Base-by-base conservation (phyloP, 2,888 invertebrate species). In the Melinaea marsaeus region DNA sequence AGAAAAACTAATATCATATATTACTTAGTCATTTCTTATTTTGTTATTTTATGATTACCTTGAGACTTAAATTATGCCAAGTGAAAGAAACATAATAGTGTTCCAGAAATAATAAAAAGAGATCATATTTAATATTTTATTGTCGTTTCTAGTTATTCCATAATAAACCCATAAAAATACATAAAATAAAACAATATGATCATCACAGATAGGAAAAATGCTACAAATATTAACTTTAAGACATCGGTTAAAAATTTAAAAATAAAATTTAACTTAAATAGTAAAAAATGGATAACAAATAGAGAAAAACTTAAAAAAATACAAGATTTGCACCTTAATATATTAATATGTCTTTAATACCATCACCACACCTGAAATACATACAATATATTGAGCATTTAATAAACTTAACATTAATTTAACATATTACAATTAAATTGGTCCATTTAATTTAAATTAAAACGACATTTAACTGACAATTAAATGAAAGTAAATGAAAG, bases 131-230 rank as follows among this genome's bases (percentile, higher is more conserved):
- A 32, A 51, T 57, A 33, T 57, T 57, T 60, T 54, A 42, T 63
- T 45, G 42, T 63, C 22, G 37, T 56, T 33, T 13, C 22, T 9
- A 42, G 42, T 9, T 11, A 42, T 42, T 60, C 54, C 57, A 57
- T 51, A 45, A 57, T 60, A 51, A 42, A 34, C 60, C 61, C 61
- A 57, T n/a, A 54, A 51, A 51, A 51, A 48, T 32, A 22, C 32
- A 51, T 32, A 32, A 51, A n/a, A 51, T 32, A 32, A 51, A 32
- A 51, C 51, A 51, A 32, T 51, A 42, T 42, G 42, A 58, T 47
- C 60, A 65, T 65, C 65, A 65, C 65, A 65, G 65, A 58, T 42
- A 55, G 33, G 62, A 62, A 58, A 63, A 66, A 64, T 64, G 61
- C 63, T 68, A 67, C 60, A 57, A 64, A 61, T 66, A 68, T 68